Base-by-base conservation (phyloP, 2,113 vertebrate species). In the Anas platyrhynchos region DNA sequence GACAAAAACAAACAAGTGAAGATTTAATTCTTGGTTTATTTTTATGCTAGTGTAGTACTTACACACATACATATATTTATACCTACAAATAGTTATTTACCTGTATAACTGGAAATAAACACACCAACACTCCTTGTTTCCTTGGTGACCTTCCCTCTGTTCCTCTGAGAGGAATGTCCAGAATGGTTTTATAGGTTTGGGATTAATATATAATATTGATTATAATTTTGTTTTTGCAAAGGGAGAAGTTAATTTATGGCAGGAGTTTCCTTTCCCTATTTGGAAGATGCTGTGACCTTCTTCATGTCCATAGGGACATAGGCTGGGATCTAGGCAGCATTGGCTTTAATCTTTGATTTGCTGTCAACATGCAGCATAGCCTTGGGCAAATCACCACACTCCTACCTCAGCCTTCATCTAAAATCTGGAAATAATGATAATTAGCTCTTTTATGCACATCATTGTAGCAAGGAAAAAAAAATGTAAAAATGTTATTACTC, bases 391-490 rank as follows among this genome's bases (percentile, higher is more conserved):
- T 6, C 4, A 38, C n/a, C 12, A 44, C 23, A 31, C 12, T 18
- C 54, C 16, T 81, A 48, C 38, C 1, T 46, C 48, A 52, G 8
- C 14, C 8, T 91, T 16, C 13, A 11, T 50, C 41, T 41, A 29
- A 75, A 77, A 89, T 69, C 31, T 74, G 6, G 13, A 7, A 54
- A 69, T 54, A 69, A 83, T 15, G 8, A 75, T 41, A 66, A 54
- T 31, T 55, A 67, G 1, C 4, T 55, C 12, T 52, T 85, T 76
- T 23, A 77, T 16, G 5, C 3, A 9, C 3, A 61, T 34, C 6
- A 31, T 48, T 93, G 82, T 56, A 77, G 10, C 16, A 41, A 26
- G 4, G 6, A 58, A 91, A 62, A 89, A 91, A 89, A 89, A 86
- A 77, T 44, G 7, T 44, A 9, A 77, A 82, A 36, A 22, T 50